Evolutionary conservation across 2,113 vertebrate genomes (phyloP).

Genomic region (Pseudorectes ferrugineus): DNA sequence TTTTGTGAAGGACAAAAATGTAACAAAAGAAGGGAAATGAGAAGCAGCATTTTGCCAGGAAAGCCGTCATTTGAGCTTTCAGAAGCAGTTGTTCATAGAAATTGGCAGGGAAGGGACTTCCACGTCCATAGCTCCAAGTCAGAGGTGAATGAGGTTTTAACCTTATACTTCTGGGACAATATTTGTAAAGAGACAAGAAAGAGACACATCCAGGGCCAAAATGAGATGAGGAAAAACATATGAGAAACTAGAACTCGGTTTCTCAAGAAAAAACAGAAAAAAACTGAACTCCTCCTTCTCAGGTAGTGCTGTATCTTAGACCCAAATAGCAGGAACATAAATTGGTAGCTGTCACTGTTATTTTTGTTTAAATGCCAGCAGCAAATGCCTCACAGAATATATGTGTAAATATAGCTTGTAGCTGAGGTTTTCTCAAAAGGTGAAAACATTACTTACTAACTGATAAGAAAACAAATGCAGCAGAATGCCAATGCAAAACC

Average conservation of each 20-base stretch:
- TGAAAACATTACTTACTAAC: not conserved
- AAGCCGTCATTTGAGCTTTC: not conserved
- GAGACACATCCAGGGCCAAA: not conserved
- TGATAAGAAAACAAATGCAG: not conserved
- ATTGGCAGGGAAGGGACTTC: not conserved
- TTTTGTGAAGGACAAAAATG: not conserved
- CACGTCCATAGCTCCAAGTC: fast-evolving
- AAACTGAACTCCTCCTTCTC: not conserved
- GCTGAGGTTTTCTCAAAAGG: not conserved
- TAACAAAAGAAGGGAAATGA: not conserved
- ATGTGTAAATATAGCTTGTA: not conserved
- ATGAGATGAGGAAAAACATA: not conserved
- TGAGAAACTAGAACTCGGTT: not conserved
- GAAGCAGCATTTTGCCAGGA: not conserved
- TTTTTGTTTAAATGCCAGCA: not conserved
- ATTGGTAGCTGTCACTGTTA: not conserved
- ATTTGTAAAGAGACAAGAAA: not conserved
- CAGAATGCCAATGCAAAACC: not conserved
- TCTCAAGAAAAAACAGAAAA: not conserved
- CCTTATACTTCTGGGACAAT: not conserved
- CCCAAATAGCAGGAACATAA: not conserved
- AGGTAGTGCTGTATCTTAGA: not conserved
- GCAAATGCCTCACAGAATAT: not conserved
- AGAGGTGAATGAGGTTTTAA: not conserved
- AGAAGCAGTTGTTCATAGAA: not conserved